Base-by-base conservation (phyloP, 2,797 vertebrate genomes). In the Gymnoscopelus braueri region DNA sequence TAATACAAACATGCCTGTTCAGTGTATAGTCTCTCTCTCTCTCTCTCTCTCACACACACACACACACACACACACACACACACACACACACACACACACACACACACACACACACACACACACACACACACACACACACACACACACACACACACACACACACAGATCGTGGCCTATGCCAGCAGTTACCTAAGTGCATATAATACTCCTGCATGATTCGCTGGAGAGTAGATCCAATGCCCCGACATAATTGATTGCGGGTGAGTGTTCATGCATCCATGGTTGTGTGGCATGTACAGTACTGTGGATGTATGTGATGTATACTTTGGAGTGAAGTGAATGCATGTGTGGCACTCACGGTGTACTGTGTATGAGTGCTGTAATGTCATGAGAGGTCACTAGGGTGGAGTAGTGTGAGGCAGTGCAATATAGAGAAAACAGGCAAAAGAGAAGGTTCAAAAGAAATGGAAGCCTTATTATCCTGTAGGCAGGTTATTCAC, bases 1-100 rank as follows among this genome's bases (percentile, higher is more conserved):
- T 71, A 59, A 64, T 44, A 76, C 57, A 71, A 74, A 63, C 60
- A 74, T 19, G 55, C 64, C 26, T n/a, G 2, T 9, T 57, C 11
- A 35, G 48, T 75, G 71, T 60, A 78, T 6, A 50, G 67, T 66
- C 1, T 44, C 2, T 44, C 39, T 0, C 39, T 9, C 9, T 0
- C 39, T 9, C 39, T 19, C 19, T 19, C 19, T 19, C 19, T 19
- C 59, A 67, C 49, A 8, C n/a, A 26, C 39, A 56, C 35, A 47
- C 24, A 47, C n/a, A 47, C 29, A 53, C 15, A 69, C 47, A 48
- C 49, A 14, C 13, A 61, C 26, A 65, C 59, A 67, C 49, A 9
- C n/a, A 29, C 39, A 57, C 35, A 47, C 26, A 47, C n/a, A 48
- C 29, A 54, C 19, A 69, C 48, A 49, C 50, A 14, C 14, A 61